Base-by-base conservation (phyloP, 1,140 invertebrate genomes). In the Apis cerana region DNA sequence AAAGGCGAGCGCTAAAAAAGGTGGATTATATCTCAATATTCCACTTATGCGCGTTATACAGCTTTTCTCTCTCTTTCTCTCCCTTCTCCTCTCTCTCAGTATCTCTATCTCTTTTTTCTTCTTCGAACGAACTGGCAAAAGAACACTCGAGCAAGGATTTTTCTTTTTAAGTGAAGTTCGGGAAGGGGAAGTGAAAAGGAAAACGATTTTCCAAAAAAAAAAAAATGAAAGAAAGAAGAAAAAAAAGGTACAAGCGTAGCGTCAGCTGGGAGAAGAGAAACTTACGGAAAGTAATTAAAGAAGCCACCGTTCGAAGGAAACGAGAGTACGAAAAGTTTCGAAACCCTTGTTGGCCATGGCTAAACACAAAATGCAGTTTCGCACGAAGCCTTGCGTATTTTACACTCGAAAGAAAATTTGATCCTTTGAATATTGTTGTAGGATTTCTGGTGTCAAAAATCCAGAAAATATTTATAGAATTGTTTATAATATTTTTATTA, bases 271-370 rank as follows among this genome's bases (percentile, higher is more conserved):
- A 54, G 50, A 54, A 71, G 74, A 11, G 61, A 33, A 68, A 69
- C 75, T 78, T 50, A 54, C 2, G 64, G 12, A 52, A 69, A 78
- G 75, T 78, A 78, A 78, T 78, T 69, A 69, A n/a, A n/a, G 52
- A 78, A 58, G 65, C 33, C 23, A 43, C 7, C 33, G 33, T 8
- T 58, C 17, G 65, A 21, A 48, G 43, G 54, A 59, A 43, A 59
- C 52, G 27, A 27, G n/a, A 65, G 61, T 58, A 50, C 11, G n/a
- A 27, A 27, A 59, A 78, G 52, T 77, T 64, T 48, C 43, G 27
- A 23, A 43, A 17, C 10, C 15, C 48, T n/a, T n/a, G n/a, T n/a
- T 2, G 54, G 27, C n/a, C n/a, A 9, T 68, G n/a, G 54, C 15
- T 69, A 50, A 21, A 68, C 27, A 10, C 48, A 62, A 69, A 23